A percentile compares a stretch with the other conserved stretches of the same genome.
phyloP scores from a whole-genome alignment of 2,113 vertebrate genomes.

The Sphaerodactylus townsendi region DNA sequence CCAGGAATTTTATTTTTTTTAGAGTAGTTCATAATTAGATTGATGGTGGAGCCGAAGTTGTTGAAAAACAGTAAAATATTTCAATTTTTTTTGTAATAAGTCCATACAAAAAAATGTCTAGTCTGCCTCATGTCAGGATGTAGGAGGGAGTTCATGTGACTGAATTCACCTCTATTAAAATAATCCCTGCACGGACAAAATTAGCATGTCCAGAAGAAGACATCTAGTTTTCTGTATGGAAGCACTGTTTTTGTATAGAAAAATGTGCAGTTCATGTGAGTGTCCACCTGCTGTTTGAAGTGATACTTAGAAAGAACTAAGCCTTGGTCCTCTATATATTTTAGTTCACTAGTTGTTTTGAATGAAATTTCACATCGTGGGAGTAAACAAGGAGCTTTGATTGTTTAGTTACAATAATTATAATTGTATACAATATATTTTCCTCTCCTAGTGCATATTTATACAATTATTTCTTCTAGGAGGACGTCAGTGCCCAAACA shows the following conservation, averaged over 20 bases:
- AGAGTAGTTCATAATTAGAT: no score
- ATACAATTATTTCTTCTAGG: conserved; percentile 72
- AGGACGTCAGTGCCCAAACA: conserved; percentile 88
- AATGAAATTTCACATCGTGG: neutral
- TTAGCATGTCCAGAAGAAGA: neutral
- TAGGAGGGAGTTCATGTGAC: neutral
- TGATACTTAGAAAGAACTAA: neutral
- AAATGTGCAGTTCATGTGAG: neutral
- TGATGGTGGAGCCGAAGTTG: no score
- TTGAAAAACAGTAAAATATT: no score
- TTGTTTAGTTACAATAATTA: neutral
- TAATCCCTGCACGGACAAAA: neutral
- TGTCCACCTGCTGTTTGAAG: neutral
- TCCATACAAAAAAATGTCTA: no score
- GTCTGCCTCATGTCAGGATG: neutral
- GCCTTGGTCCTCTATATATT: neutral
- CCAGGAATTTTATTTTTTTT: no score
- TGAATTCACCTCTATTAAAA: neutral
- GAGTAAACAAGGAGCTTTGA: neutral
- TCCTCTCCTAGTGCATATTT: neutral
- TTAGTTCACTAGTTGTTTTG: neutral
- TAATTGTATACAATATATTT: neutral
- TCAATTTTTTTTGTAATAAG: no score
- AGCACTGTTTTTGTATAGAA: neutral
- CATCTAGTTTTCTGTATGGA: neutral